Evolutionary conservation across 1,140 invertebrate species (phyloP).

Genomic region (Caerostris extrusa): DNA sequence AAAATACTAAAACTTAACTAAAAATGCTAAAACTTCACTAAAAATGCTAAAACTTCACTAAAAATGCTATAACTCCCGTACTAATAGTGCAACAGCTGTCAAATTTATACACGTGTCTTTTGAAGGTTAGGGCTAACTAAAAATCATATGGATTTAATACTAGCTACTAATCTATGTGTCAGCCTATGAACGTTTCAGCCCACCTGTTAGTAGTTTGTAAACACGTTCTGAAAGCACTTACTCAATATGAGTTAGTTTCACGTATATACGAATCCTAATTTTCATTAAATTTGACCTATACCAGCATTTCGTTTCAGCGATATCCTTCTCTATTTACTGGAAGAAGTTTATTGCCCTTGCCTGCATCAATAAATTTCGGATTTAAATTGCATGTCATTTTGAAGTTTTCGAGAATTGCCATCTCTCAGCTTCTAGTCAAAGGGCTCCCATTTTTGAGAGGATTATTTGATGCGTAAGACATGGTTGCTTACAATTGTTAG

Average conservation of each 20-base stretch:
- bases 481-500: background rate
- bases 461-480: background rate
- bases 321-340: background rate
- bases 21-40: too few species aligned
- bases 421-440: background rate
- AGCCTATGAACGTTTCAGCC: too few species aligned
- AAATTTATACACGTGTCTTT: too few species aligned
- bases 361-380: background rate
- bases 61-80: too few species aligned
- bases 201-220: too few species aligned
- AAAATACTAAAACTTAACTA: too few species aligned
- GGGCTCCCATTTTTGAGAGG: background rate
- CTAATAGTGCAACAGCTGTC: too few species aligned
- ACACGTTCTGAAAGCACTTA: too few species aligned
- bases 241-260: background rate
- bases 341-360: background rate
- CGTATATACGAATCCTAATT: background rate
- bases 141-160: too few species aligned
- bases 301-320: background rate
- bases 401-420: background rate
- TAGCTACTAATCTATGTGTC: too few species aligned
- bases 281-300: background rate
- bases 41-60: too few species aligned
- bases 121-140: too few species aligned
- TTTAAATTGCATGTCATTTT: conserved; percentile 4